A percentile compares a stretch with the other conserved stretches of the same genome.
These are phyloP conservation scores for Sebastes kiyomatsui DNA, from an alignment of 2,797 vertebrate genomes.

Conservation along the genomic window DNA sequence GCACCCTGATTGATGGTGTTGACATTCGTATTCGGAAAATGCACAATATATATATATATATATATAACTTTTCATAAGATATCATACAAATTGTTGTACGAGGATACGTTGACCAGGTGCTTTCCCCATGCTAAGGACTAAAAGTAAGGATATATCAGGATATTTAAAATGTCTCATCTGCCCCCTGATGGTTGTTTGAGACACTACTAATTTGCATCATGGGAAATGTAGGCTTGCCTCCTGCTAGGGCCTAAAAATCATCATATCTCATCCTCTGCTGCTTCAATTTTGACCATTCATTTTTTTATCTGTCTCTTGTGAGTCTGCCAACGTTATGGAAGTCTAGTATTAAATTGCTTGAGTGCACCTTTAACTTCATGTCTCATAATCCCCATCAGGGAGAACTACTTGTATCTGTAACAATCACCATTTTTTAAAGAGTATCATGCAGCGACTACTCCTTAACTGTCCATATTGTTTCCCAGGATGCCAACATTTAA, in stretches of 20 bases:
- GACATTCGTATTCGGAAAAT: no score
- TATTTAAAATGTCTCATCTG: not conserved
- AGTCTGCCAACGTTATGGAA: not conserved
- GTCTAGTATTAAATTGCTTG: not conserved
- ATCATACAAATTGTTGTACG: no score
- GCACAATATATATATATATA: no score
- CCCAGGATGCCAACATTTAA: slow-evolving; percentile 18
- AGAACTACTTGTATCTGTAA: not conserved
- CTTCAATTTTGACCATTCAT: no score
- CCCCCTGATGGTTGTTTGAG: not conserved
- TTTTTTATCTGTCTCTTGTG: no score
- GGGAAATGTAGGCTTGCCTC: no score
- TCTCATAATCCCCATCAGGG: not conserved
- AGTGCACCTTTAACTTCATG: not conserved
- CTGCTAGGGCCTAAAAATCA: not conserved
- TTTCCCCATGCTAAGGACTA: not conserved
- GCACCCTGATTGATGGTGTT: no score
- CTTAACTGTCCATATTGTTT: slow-evolving; percentile 9
- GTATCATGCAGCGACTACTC: not conserved
- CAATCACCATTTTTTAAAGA: not conserved
- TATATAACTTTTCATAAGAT: no score
- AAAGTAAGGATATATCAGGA: not conserved
- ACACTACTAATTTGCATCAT: not conserved
- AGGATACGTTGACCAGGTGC: no score
- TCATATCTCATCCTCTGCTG: not conserved